Evolutionary conservation across 2,113 vertebrate genomes (phyloP), one percentile per base, ranked within the genome.

Genomic region (Sinocyclocheilus rhinocerous): DNA sequence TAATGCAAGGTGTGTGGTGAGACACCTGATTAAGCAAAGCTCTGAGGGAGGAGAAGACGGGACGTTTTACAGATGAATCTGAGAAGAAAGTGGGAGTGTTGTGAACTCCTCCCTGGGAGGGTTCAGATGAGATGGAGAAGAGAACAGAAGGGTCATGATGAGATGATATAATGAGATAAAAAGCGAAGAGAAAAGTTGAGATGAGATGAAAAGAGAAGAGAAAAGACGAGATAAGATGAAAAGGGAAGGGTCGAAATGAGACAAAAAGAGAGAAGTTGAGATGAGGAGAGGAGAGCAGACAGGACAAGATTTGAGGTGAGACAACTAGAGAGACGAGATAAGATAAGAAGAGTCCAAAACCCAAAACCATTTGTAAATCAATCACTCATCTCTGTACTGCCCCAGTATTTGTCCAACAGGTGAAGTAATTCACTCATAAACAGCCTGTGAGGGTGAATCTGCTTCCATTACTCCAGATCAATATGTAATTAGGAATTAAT

Each of bases 401-500:
- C 76, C 76, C 10, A 78, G 5, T 63, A 36, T 61, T 61, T 80
- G 33, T 42, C 24, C 59, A 85, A 55, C 36, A 42, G 70, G 9
- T 75, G 36, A 39, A 77, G 39, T 24, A 50, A 39, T 82, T 88
- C 75, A 69, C 81, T 88, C 11, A 57, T 77, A 87, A 87, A 84
- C 79, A 72, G 76, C 65, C 72, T 69, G 76, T 59, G 69, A 85
- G 26, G 69, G 85, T 57, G 80, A 69, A 52, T 45, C 50, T 73
- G 36, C 73, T 81, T 78, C 67, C 72, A 83, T 7, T 61, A 70
- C 39, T 83, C n/a, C 33, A 81, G 90, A 93, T 94, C 93, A 63
- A 94, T 94, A 94, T 90, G 92, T 93, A 92, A 94, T 94, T 94
- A 94, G 87, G 87, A 77, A 67, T 88, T 86, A 1, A 91, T 92